These are phyloP conservation scores for Peromyscus attwateri DNA, from an alignment of 2,797 vertebrate species.

Conservation along the genomic window DNA sequence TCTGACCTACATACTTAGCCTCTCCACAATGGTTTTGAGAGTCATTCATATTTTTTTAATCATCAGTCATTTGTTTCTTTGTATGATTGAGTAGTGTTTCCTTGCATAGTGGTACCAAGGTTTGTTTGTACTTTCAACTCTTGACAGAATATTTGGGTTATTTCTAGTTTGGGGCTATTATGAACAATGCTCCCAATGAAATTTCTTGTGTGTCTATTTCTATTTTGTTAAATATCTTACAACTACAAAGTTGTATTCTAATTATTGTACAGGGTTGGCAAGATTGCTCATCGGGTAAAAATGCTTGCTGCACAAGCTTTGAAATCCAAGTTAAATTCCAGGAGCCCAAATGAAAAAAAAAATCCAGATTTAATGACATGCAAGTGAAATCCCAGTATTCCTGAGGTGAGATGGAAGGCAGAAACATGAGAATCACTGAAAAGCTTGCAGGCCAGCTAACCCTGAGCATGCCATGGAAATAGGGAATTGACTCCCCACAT, in stretches of 20 bases:
- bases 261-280: not conserved
- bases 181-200: not conserved
- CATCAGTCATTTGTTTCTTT: not conserved
- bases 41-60: not conserved
- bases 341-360: too few relatives aligned
- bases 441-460: not conserved
- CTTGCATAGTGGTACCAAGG: not conserved
- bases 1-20: not conserved
- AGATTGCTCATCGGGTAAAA: not conserved
- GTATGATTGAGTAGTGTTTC: not conserved
- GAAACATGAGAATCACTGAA: not conserved
- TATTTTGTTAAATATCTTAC: not conserved
- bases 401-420: not conserved
- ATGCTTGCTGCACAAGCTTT: not conserved
- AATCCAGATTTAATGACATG: not conserved
- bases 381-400: not conserved
- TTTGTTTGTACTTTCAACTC: not conserved
- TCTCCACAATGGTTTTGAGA: not conserved
- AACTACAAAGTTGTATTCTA: conserved; percentile 8
- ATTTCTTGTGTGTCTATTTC: not conserved
- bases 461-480: too few relatives aligned
- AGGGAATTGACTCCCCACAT: not conserved
- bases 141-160: not conserved
- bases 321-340: not conserved
- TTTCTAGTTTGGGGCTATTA: not conserved